A percentile compares a stretch with the other conserved stretches of the same genome.
phyloP scores from a whole-genome alignment of 2,797 vertebrate genomes.

The Chloroceryle amazona region DNA sequence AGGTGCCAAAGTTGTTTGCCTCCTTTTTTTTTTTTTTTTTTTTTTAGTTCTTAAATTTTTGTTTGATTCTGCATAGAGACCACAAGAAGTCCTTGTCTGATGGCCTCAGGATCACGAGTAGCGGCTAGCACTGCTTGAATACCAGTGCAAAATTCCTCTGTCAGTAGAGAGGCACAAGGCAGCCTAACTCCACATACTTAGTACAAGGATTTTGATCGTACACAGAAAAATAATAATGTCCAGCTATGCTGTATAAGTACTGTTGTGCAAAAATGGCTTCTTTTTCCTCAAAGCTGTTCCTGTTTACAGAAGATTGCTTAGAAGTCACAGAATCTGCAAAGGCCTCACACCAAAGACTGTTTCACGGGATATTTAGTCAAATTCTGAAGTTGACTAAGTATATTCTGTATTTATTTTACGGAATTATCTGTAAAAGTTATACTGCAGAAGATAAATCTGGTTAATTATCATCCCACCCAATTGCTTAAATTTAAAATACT shows the following conservation, averaged over 20 bases:
- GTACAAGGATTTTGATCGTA: background rate
- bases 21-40: background rate
- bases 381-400: background rate
- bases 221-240: background rate
- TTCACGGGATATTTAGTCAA: background rate
- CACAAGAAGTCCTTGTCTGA: background rate
- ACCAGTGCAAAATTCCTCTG: background rate
- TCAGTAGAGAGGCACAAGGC: background rate
- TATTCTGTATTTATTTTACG: background rate
- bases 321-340: background rate
- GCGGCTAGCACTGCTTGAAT: background rate
- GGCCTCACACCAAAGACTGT: background rate
- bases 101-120: background rate
- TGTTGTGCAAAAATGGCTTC: background rate
- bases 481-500: background rate
- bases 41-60: background rate
- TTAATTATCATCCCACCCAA: background rate
- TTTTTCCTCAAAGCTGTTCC: background rate
- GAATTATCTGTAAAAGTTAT: background rate
- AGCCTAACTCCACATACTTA: background rate
- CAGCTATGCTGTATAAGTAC: background rate
- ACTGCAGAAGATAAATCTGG: background rate
- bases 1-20: background rate
- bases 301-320: background rate
- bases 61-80: background rate